A percentile compares a stretch with the other conserved stretches of the same genome.
Evolutionary conservation across 2,888 invertebrate species (phyloP).

Genomic region (Philonicus albiceps): DNA sequence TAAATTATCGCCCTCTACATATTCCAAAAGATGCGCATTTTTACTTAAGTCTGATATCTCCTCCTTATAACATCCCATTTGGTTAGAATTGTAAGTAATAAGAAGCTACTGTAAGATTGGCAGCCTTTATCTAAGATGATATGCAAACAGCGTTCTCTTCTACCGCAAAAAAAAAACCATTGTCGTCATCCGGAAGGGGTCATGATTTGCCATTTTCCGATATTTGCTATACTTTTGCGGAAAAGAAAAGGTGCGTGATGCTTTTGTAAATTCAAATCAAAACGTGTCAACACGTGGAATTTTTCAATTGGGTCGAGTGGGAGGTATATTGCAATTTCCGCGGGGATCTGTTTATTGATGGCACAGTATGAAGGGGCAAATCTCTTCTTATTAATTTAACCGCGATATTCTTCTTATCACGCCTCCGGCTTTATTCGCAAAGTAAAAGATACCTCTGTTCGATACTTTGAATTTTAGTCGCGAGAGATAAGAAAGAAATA

Average conservation of each 20-base stretch:
- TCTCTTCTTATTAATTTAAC: background rate
- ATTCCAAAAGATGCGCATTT: background rate
- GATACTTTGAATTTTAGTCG: background rate
- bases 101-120: background rate
- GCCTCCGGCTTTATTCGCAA: background rate
- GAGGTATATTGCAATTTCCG: background rate
- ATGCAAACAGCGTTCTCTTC: background rate
- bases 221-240: background rate
- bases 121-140: background rate
- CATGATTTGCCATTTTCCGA: background rate
- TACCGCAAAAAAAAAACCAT: background rate
- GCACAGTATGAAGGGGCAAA: background rate
- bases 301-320: background rate
- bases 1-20: background rate
- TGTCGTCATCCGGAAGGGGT: background rate
- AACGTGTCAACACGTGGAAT: constrained; percentile 12
- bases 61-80: background rate
- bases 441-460: background rate
- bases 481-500: background rate
- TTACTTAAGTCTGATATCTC: too few species aligned
- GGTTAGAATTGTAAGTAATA: background rate
- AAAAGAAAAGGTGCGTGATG: background rate
- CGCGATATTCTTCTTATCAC: background rate
- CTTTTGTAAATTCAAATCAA: constrained; percentile 10
- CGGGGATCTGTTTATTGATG: background rate